phyloP scores from a whole-genome alignment of 2,888 invertebrate species.

The Lasioglossum calceatum region DNA sequence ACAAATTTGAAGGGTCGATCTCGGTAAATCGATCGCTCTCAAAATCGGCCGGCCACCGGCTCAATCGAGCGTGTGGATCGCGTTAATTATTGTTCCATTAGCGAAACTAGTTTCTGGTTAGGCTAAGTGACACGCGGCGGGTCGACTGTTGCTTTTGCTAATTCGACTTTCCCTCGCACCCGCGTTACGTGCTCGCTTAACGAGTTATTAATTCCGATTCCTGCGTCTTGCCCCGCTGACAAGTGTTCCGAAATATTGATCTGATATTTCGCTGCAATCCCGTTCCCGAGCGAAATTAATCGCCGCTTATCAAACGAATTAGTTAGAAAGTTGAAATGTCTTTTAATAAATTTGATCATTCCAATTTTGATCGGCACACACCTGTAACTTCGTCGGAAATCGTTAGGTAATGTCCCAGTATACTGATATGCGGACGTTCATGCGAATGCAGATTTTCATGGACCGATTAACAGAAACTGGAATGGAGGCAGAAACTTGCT shows the following conservation, averaged over 20 bases:
- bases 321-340: neutral
- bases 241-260: neutral
- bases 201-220: conserved; percentile 43
- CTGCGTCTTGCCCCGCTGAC: neutral
- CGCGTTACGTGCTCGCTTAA: conserved; percentile 47
- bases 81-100: conserved; percentile 60
- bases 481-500: neutral
- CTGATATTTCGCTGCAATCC: neutral
- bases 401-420: neutral
- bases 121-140: conserved; percentile 49
- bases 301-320: neutral
- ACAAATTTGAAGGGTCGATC: no score
- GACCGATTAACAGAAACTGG: neutral
- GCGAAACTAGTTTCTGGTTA: conserved; percentile 43
- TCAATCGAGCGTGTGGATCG: conserved; percentile 33
- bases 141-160: conserved; percentile 51
- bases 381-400: neutral
- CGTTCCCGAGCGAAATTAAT: neutral
- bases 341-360: neutral
- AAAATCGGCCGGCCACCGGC: neutral
- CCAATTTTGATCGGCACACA: neutral
- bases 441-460: neutral
- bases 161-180: conserved; percentile 58
- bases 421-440: neutral
- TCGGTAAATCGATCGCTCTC: neutral